phyloP scores from a whole-genome alignment of 2,888 invertebrate species.

The Abrostola triplasia region DNA sequence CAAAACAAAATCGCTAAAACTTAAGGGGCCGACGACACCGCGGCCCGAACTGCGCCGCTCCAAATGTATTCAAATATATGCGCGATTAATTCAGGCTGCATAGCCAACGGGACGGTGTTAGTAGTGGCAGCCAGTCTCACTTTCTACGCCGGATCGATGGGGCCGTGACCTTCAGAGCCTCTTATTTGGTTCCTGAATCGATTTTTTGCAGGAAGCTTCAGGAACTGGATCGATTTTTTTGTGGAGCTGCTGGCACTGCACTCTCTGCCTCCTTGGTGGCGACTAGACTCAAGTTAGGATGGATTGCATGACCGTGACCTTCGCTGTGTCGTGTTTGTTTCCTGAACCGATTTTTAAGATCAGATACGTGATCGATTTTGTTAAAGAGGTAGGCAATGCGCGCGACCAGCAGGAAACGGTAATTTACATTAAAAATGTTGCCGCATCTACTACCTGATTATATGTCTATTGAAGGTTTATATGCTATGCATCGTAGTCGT shows the following conservation, averaged over 20 bases:
- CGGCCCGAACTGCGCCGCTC: conserved; percentile 80
- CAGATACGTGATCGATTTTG: background rate
- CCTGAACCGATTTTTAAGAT: conserved; percentile 16
- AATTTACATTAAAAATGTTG: background rate
- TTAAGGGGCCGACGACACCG: conserved; percentile 86
- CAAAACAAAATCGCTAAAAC: conserved; percentile 85
- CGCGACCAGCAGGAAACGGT: background rate
- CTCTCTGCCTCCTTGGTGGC: background rate
- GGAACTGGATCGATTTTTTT: conserved; percentile 31
- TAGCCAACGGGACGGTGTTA: conserved; percentile 88
- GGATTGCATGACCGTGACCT: conserved; percentile 33
- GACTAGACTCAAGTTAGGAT: background rate
- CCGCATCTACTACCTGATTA: too few species aligned
- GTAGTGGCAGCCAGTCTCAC: conserved; percentile 88
- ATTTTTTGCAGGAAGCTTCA: conserved; percentile 69
- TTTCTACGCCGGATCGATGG: conserved; percentile 88
- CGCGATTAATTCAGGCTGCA: conserved; percentile 89
- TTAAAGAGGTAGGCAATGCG: background rate
- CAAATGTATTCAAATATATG: conserved; percentile 88
- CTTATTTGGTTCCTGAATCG: conserved; percentile 82
- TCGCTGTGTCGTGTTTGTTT: background rate
- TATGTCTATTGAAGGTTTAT: too few species aligned
- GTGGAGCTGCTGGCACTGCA: background rate
- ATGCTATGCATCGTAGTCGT: too few species aligned
- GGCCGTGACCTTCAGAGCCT: conserved; percentile 87